Evolutionary conservation across 2,797 vertebrate species (phyloP), one percentile per base, ranked within the genome.

Genomic region (Urosaurus nigricauda): DNA sequence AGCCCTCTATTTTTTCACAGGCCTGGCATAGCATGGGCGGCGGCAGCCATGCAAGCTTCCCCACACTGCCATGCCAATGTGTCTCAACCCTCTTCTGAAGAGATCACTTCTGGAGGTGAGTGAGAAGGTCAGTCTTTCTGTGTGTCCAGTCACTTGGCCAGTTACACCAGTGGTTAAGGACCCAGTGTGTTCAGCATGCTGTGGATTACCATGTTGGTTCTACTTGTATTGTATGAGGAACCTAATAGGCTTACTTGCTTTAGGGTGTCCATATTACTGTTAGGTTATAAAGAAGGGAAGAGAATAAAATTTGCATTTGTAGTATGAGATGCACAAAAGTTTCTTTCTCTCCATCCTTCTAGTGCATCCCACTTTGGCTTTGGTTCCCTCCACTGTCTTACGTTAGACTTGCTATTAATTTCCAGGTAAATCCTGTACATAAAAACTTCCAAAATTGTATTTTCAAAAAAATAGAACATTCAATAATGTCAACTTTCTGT

Each of bases 1-100:
- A 95, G 95, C 93, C 91, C 91, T 96, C 93, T 96, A 94, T 96
- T 96, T 96, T 90, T 96, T 92, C 95, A 95, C 95, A 96, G 95
- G 94, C 90, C 92, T 95, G 95, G 94, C 94, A 95, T 95, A 95
- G 95, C 94, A 93, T 94, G 95, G 95, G 95, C 93, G 0, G 92
- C 90, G 0, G 93, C 94, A 96, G 95, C 94, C 94, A 95, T 96
- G 95, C 95, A 94, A 93, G 93, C 95, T 95, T 94, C 95, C 94
- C 94, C 94, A 93, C 93, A 93, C 88, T 95, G 94, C 94, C 93
- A 95, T 92, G 92, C 92, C 95, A 94, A 40, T 94, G 94, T 85
- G 93, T 93, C 95, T 95, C 92, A 94, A 11, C 89, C 94, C 95
- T 94, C 93, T 95, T 92, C 94, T 93, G 95, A 96, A 95, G 95